Evolutionary conservation across 1,140 invertebrate species (phyloP), one percentile per base, ranked within the genome.

Genomic region (Ptiloglossa arizonensis): DNA sequence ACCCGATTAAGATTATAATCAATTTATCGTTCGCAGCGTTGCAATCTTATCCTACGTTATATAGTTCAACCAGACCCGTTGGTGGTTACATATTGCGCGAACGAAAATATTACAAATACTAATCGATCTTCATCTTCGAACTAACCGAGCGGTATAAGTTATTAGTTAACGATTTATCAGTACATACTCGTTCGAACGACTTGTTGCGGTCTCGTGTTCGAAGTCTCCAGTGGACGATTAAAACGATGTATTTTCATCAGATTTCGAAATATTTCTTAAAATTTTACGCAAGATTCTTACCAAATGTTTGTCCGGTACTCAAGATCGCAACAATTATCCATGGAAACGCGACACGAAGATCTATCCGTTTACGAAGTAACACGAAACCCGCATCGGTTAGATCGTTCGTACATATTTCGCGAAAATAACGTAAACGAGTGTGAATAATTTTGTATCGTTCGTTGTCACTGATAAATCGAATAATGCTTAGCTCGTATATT

Each of bases 381-480:
- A 54, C 13, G 52, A 15, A 44, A 59, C 3, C 9, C n/a, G 27
- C 24, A 32, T 27, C 13, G 15, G 13, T 56, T 15, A 27, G 8
- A 29, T 44, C 6, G 32, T 35, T 32, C 27, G 13, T 27, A 22
- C 24, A 11, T 48, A 29, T 24, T 24, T 67, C n/a, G 29, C 5
- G 11, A 48, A 52, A 69, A 9, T 27, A 32, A 48, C 5, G 0
- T 0, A 35, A n/a, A 11, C 6, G 3, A 32, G 54, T n/a, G 8
- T 17, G 44, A 75, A 57, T 46, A n/a, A 44, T 29, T 24, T 41
- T 13, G 60, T 41, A 19, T 29, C 15, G 41, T 76, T 76, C 73
- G 73, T 76, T 69, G 66, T 76, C 19, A 46, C 68, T 68, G 41
- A 50, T 66, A 41, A 76, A 69, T 11, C 22, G 38, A 76, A 50